phyloP scores from a whole-genome alignment of 2,888 invertebrate genomes.

The Nycteola revayana region DNA sequence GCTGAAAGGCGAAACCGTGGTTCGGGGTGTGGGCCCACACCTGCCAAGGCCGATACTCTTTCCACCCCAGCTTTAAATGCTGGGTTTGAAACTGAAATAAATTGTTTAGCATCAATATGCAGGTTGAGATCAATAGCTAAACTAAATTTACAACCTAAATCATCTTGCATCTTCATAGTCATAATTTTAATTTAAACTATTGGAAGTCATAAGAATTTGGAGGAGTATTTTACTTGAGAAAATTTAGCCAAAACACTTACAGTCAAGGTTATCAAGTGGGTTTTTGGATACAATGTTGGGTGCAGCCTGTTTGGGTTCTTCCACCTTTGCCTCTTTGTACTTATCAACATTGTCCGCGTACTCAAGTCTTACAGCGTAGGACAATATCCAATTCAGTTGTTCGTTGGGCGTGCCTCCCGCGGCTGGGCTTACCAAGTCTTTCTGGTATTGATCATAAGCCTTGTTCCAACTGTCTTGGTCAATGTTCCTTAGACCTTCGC shows the following conservation, averaged over 20 bases:
- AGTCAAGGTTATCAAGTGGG: conserved; percentile 92
- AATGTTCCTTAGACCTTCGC: conserved; percentile 87
- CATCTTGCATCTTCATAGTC: too few relatives aligned
- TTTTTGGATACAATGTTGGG: conserved; percentile 91
- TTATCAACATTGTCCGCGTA: conserved; percentile 91
- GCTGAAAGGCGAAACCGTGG: conserved; percentile 74
- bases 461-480: conserved; percentile 86
- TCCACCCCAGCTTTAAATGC: conserved; percentile 93
- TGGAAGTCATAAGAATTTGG: too few relatives aligned
- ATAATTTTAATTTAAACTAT: too few relatives aligned
- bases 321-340: conserved; percentile 85
- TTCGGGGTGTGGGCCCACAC: conserved; percentile 70
- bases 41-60: conserved; percentile 85
- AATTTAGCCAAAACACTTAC: conserved; percentile 86
- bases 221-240: too few relatives aligned
- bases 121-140: too few relatives aligned
- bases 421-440: conserved; percentile 88
- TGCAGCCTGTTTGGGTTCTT: conserved; percentile 81
- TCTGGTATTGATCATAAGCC: conserved; percentile 87
- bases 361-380: conserved; percentile 91
- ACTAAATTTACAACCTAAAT: too few relatives aligned
- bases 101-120: too few relatives aligned
- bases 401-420: conserved; percentile 81
- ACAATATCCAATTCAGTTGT: conserved; percentile 92
- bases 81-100: conserved; percentile 87